A percentile compares a stretch with the other conserved stretches of the same genome.
These are phyloP conservation scores for Hypsibius dujardini DNA, from an alignment of 1,140 invertebrate species.

Conservation along the genomic window DNA sequence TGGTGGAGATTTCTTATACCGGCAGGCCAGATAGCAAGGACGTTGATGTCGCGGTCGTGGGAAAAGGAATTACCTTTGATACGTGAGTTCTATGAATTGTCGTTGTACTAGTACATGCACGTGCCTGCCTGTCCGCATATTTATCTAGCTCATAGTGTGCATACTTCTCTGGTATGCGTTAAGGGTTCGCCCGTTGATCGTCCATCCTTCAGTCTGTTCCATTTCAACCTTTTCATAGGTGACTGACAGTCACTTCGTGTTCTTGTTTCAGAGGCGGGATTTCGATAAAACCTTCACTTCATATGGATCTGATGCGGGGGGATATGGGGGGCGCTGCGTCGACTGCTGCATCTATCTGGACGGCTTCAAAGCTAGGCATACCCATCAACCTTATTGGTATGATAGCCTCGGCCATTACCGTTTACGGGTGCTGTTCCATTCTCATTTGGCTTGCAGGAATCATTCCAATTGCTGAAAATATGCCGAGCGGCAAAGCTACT, in stretches of 20 bases:
- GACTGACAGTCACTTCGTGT: background rate
- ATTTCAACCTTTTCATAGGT: no score
- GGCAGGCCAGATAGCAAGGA: slow-evolving; percentile 25
- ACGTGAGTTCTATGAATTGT: no score
- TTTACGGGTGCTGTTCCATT: no score
- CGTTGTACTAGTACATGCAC: no score
- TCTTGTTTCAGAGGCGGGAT: slow-evolving; percentile 50
- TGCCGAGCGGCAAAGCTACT: slow-evolving; percentile 58
- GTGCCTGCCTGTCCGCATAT: no score
- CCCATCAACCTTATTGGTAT: slow-evolving; percentile 49
- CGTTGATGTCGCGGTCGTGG: slow-evolving; percentile 33
- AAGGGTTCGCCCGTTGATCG: no score
- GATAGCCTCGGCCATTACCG: no score
- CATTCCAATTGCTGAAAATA: slow-evolving; percentile 70
- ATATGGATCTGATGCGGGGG: slow-evolving; percentile 65
- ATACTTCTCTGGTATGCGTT: no score
- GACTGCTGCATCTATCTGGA: slow-evolving; percentile 50
- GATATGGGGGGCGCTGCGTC: slow-evolving; percentile 78
- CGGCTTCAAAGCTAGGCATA: slow-evolving; percentile 48
- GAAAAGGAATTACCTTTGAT: slow-evolving; percentile 73
- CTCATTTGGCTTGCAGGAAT: slow-evolving; percentile 35
- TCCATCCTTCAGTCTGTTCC: no score
- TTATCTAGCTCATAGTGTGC: no score
- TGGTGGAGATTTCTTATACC: slow-evolving; percentile 47
- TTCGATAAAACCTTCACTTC: slow-evolving; percentile 52